Evolutionary conservation across 2,113 vertebrate genomes (phyloP).

Genomic region (Etheostoma spectabile): DNA sequence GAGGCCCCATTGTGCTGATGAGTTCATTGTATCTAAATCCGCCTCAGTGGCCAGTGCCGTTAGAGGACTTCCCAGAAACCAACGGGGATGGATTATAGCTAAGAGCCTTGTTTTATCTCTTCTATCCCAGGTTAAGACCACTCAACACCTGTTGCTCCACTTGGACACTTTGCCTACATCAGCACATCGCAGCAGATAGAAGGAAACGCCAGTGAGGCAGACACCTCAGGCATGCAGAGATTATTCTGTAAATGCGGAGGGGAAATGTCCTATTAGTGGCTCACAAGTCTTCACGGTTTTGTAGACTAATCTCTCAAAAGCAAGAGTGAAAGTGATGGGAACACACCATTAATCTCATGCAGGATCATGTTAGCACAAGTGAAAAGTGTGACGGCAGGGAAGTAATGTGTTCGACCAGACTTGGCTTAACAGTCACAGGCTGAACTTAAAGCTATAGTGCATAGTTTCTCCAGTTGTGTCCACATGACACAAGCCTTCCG

Average conservation of each 20-base stretch:
- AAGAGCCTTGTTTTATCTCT: conserved; percentile 78
- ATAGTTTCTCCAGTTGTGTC: no score
- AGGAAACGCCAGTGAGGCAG: background rate
- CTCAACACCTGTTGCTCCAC: conserved; percentile 68
- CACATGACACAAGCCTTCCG: no score
- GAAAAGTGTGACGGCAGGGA: background rate
- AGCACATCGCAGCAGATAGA: conserved; percentile 51
- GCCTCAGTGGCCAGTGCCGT: conserved; percentile 13
- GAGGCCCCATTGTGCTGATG: conserved; percentile 48
- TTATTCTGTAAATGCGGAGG: background rate
- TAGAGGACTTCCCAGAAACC: conserved; percentile 46
- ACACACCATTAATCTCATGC: background rate
- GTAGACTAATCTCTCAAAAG: background rate
- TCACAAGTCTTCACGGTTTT: conserved; percentile 5
- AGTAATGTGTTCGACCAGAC: background rate
- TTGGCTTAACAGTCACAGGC: background rate
- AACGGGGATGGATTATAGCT: conserved; percentile 68
- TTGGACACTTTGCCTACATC: conserved; percentile 53
- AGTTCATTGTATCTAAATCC: conserved; percentile 45
- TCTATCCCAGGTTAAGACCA: conserved; percentile 64
- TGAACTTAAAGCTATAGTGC: no score
- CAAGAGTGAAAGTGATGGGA: conserved; percentile 24
- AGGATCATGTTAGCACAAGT: background rate
- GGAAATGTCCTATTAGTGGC: conserved; percentile 10
- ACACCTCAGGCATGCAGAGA: background rate